Conservation (phyloP, 2,113 vertebrate genomes). For the Salminus brasiliensis region DNA sequence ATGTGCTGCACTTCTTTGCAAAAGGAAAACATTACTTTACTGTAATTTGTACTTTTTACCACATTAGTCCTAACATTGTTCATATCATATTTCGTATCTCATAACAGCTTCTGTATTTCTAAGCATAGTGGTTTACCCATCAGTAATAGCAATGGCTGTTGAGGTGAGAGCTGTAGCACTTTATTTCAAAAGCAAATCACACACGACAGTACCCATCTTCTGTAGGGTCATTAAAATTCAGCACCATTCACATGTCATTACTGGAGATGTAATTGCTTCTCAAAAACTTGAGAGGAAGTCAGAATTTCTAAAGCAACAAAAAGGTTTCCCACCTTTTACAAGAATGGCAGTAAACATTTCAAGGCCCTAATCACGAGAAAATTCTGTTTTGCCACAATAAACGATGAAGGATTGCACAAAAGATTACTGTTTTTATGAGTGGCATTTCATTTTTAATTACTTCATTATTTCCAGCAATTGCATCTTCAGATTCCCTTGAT, state of each 20-base stretch:
- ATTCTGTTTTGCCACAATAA: conserved; percentile 65
- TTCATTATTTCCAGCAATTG: conserved; percentile 76
- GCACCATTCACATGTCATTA: neutral
- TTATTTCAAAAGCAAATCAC: conserved; percentile 4
- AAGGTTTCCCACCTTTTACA: neutral
- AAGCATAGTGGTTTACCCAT: neutral
- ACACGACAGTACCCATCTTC: neutral
- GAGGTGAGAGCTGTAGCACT: neutral
- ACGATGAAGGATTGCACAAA: conserved; percentile 68
- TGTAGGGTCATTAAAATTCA: conserved; percentile 8
- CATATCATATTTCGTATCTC: too few species aligned
- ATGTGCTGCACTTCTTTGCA: too few species aligned
- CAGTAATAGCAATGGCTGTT: neutral
- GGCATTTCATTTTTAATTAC: conserved; percentile 76
- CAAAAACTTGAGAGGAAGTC: conserved; percentile 10
- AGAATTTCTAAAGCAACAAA: conserved; percentile 16
- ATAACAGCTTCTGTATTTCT: neutral
- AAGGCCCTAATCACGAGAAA: conserved; percentile 36
- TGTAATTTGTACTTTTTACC: too few species aligned
- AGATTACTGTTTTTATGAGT: conserved; percentile 72
- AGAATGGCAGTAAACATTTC: conserved; percentile 40
- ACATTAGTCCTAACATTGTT: too few species aligned
- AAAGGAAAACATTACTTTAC: too few species aligned
- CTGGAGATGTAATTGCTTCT: conserved; percentile 9
- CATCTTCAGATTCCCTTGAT: conserved; percentile 70